These are phyloP conservation scores for Sebastes kiyomatsui DNA, from an alignment of 2,797 vertebrate genomes.

Conservation along the genomic window DNA sequence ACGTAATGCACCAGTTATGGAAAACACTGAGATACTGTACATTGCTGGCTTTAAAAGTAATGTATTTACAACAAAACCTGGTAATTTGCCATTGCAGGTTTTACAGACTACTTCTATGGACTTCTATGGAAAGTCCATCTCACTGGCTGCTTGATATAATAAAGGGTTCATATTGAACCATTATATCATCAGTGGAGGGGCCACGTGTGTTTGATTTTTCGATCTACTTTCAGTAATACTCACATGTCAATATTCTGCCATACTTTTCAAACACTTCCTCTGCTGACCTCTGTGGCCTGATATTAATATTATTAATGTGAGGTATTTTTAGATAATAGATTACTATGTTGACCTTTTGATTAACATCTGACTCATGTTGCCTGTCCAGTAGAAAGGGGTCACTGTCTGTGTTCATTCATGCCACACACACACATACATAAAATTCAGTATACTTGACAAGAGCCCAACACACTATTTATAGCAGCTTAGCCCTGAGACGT, in stretches of 20 bases:
- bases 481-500: constrained; percentile 30
- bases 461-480: constrained; percentile 34
- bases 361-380: constrained; percentile 25
- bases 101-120: background rate
- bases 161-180: background rate
- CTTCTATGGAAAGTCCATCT: background rate
- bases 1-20: too few species aligned
- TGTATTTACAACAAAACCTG: too few species aligned
- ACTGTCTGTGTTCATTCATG: background rate
- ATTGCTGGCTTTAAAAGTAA: too few species aligned
- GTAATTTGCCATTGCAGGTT: background rate
- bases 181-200: background rate
- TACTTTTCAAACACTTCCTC: background rate
- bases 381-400: constrained; percentile 38
- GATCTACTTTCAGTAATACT: background rate
- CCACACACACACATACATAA: background rate
- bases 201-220: background rate
- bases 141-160: background rate
- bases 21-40: too few species aligned
- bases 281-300: constrained; percentile 26
- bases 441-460: background rate
- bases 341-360: constrained; percentile 3
- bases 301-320: constrained; percentile 11
- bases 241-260: background rate
- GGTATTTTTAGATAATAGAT: constrained; percentile 22